A percentile compares a stretch with the other conserved stretches of the same genome.
These are phyloP conservation scores for Conomelus anceps DNA, from an alignment of 2,888 invertebrate genomes.

Conservation along the genomic window DNA sequence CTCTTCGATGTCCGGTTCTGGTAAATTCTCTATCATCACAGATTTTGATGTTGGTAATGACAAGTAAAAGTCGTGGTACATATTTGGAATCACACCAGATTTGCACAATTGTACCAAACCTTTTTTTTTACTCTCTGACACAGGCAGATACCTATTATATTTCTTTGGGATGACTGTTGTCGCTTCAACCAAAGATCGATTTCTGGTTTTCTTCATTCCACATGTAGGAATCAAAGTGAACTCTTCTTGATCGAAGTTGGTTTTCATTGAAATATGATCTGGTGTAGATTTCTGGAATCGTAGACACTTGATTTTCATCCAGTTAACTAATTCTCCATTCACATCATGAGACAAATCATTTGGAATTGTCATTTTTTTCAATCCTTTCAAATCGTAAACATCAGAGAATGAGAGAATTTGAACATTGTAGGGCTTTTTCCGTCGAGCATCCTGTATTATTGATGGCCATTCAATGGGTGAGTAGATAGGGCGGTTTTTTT, in stretches of 20 bases:
- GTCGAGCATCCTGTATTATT: too few species aligned
- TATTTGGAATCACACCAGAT: background rate
- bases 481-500: too few species aligned
- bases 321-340: background rate
- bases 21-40: background rate
- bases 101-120: background rate
- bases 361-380: too few species aligned
- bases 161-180: background rate
- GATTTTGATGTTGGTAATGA: background rate
- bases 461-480: too few species aligned
- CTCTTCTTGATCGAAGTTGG: background rate
- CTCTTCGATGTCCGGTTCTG: background rate
- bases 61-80: background rate
- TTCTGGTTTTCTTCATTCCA: background rate
- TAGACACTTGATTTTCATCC: background rate
- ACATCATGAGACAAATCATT: too few species aligned
- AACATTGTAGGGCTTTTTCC: too few species aligned
- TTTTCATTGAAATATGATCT: background rate
- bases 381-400: too few species aligned
- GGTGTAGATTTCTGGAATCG: background rate
- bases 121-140: background rate
- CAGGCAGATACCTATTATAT: background rate
- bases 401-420: too few species aligned
- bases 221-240: background rate
- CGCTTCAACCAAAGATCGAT: background rate